Evolutionary conservation across 2,888 invertebrate genomes (phyloP), one percentile per base, ranked within the genome.

Genomic region (Rotaria socialis): DNA sequence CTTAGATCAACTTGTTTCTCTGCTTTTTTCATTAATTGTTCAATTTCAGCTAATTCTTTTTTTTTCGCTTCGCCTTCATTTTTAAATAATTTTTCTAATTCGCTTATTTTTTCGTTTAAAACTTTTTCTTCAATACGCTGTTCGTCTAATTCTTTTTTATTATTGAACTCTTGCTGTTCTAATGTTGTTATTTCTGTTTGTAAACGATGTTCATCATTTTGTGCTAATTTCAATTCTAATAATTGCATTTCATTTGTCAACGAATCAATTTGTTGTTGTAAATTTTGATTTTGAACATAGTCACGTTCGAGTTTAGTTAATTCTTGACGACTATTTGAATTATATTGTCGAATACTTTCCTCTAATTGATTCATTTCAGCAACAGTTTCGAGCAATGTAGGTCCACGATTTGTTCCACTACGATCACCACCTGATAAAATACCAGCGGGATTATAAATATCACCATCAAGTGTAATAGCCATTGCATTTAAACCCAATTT

Each of bases 361-460:
- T 91, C 92, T 85, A 27, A 85, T 50, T 85, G 67, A 22, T 74
- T 67, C 19, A 85, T 74, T 52, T 85, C 87, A 50, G 43, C 52
- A n/a, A 86, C 67, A 47, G 41, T 67, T 47, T 43, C 60, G 41
- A 85, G 41, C 52, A 87, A 74, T 55, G 67, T 85, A 22, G 85
- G 41, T 84, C 67, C 35, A 55, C 84, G 84, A 55, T 52, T 85
- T 27, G 84, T 22, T 43, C 67, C 87, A 16, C 50, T 55, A 43
- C 86, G 52, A 52, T 60, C 85, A 90, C 98, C 98, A 89, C 98
- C 98, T 86, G 95, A 94, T 58, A 98, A 92, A 16, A 94, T 94
- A 89, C 98, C 99, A 85, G 94, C 93, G 0, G 98, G 96, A 92
- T 96, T 96, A 88, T 95, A 94, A 58, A 95, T 94, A 91, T 98